Percentiles rank a stretch among this genome's conserved stretches.
phyloP scores from a whole-genome alignment of 2,113 vertebrate genomes.

The Mellivora capensis region DNA sequence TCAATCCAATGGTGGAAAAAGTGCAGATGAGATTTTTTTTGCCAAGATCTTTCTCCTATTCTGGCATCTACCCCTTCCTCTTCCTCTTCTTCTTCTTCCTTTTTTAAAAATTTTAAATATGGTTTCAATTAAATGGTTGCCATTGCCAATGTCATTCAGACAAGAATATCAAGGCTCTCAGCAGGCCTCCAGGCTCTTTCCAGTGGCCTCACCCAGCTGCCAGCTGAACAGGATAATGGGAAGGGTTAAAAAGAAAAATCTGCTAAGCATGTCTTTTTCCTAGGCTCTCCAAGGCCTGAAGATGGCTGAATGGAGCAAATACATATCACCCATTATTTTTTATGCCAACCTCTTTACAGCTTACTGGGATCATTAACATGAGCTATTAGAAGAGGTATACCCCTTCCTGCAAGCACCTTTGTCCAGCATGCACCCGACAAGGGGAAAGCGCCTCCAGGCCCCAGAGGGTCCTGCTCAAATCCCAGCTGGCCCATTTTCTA shows the following conservation, averaged over 20 bases:
- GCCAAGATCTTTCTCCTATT: conserved; percentile 74
- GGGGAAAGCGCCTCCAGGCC: not conserved
- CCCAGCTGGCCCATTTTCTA: not conserved
- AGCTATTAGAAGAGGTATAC: conserved; percentile 69
- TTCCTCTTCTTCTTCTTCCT: not conserved
- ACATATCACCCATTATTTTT: conserved; percentile 63
- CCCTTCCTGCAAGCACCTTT: conserved; percentile 70
- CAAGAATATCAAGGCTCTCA: conserved; percentile 82
- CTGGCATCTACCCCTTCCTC: not conserved
- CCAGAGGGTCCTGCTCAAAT: not conserved
- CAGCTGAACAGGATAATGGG: conserved; percentile 51
- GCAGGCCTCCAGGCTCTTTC: conserved; percentile 69
- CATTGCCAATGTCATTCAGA: conserved; percentile 88
- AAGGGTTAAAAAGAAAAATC: conserved; percentile 65
- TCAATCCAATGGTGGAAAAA: conserved; percentile 84
- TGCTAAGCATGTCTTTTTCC: conserved; percentile 53
- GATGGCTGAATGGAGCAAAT: conserved; percentile 49
- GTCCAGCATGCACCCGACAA: not conserved
- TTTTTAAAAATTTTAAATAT: conserved; percentile 38
- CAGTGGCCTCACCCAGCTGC: conserved; percentile 62
- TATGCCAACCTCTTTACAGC: conserved; percentile 72
- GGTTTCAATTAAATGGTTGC: conserved; percentile 86
- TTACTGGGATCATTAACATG: conserved; percentile 71
- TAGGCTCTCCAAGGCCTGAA: conserved; percentile 50
- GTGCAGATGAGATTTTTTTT: conserved; percentile 79